These are phyloP conservation scores for Artibeus lituratus DNA, from an alignment of 2,797 vertebrate genomes.

Conservation along the genomic window DNA sequence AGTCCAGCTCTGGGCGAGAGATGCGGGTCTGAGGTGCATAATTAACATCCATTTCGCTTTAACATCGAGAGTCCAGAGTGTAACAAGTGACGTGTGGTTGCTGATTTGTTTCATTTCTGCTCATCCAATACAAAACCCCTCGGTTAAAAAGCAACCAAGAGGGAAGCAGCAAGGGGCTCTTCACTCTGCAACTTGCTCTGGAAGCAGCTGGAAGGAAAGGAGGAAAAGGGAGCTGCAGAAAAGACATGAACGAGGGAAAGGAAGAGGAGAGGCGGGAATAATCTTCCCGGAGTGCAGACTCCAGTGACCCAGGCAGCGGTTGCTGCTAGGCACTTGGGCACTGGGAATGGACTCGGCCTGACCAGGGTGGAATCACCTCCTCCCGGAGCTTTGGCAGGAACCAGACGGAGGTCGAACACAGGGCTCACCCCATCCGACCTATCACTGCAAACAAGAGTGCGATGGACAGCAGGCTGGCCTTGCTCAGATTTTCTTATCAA, in stretches of 20 bases:
- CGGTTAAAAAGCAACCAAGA: neutral
- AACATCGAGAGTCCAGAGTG: neutral
- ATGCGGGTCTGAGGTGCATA: rapidly evolving
- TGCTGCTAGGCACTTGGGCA: neutral
- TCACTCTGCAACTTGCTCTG: neutral
- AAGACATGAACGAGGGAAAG: neutral
- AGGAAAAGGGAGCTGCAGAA: neutral
- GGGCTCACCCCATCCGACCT: neutral
- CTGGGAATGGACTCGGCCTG: neutral
- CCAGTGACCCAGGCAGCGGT: neutral
- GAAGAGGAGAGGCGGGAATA: neutral
- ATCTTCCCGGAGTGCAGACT: neutral
- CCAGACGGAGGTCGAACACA: neutral
- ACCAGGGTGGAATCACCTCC: rapidly evolving
- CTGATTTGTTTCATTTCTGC: neutral
- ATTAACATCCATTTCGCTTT: neutral
- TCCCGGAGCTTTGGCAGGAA: neutral
- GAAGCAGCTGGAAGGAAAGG: neutral
- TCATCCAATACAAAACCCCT: neutral
- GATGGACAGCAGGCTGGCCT: neutral
- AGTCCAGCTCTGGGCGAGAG: neutral
- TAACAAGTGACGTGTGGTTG: neutral
- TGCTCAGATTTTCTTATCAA: neutral
- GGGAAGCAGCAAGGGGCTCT: neutral
- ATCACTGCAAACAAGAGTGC: neutral